Conservation (phyloP, 2,888 invertebrate genomes). For the Pyralis farinalis region DNA sequence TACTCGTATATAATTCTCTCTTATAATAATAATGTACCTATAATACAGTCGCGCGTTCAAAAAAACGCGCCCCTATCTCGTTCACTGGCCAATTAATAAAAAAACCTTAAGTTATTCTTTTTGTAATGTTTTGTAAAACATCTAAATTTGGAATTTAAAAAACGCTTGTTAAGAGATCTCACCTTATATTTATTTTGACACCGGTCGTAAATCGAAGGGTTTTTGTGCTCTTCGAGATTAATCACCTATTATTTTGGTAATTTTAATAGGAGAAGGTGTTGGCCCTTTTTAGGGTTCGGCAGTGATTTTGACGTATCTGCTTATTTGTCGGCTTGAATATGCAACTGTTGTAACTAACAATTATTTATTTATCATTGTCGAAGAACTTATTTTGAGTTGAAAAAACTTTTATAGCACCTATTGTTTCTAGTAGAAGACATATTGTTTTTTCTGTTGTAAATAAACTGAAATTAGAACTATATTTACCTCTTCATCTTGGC, state of each 20-base stretch:
- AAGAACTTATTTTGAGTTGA: too few species aligned
- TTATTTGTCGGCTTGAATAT: too few species aligned
- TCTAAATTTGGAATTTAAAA: conserved; percentile 65
- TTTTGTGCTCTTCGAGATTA: conserved; percentile 66
- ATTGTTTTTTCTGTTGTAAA: too few species aligned
- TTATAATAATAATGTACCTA: conserved; percentile 36
- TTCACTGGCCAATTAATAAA: conserved; percentile 70
- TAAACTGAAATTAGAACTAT: too few species aligned
- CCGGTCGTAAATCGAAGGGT: conserved; percentile 54
- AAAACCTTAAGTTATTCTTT: conserved; percentile 37
- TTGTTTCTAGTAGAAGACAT: too few species aligned
- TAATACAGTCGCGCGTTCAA: conserved; percentile 14
- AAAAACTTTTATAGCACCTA: too few species aligned
- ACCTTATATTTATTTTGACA: conserved; percentile 71
- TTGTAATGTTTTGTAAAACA: conserved; percentile 74
- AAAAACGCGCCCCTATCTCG: conserved; percentile 39
- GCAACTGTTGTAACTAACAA: too few species aligned
- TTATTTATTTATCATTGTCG: too few species aligned
- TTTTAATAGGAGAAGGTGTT: conserved; percentile 70
- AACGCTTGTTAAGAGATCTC: conserved; percentile 45
- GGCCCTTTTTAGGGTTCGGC: conserved; percentile 37
- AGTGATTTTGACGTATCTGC: neutral
- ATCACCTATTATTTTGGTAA: conserved; percentile 71
- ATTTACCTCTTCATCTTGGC: too few species aligned
- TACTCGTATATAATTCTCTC: conserved; percentile 48